Evolutionary conservation across 92 coral and sea anemone species (phyloP), one percentile per base, ranked within the genome.

Genomic region (Actinernus sp.): DNA sequence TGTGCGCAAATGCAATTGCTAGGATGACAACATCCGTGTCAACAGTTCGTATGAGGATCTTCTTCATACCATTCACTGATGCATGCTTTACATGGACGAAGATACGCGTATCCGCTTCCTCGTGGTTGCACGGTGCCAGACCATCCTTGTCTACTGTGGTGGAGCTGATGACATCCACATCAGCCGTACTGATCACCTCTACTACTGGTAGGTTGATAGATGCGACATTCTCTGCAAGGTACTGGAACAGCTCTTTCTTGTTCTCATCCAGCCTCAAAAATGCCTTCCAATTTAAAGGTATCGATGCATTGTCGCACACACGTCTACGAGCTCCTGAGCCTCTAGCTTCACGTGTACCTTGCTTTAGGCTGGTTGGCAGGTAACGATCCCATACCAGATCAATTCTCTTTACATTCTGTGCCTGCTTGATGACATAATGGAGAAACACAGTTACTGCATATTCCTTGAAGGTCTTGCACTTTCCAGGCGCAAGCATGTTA

Each of bases 1-100:
- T 53, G n/a, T 37, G 39, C 12, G n/a, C 27, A 23, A 36, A n/a
- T 1, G 73, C 65, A 2, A 69, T 17, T 12, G 79, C 75, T 6
- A 69, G 67, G 12, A 68, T 50, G 30, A 81, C 81, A 54, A 87
- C 93, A 51, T 73, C 84, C 4, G 84, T 74, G 24, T 87, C 88
- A 16, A 55, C 75, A 0, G 80, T 80, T 22, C 65, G 39, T 27
- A 83, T 57, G 12, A 44, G 25, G 46, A 76, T 37, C 37, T 48
- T 58, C 13, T 49, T 41, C 43, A 55, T 20, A 17, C 82, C 76
- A 10, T 28, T 12, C 31, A 16, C 21, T 47, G 73, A 14, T 26
- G 85, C 86, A 71, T 84, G 75, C 26, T 30, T 60, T 2, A 36
- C 89, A 61, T 88, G 89, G 24, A 88, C 27, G 12, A 86, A 36